phyloP scores from a whole-genome alignment of 2,888 invertebrate genomes.

The Helleia helle region DNA sequence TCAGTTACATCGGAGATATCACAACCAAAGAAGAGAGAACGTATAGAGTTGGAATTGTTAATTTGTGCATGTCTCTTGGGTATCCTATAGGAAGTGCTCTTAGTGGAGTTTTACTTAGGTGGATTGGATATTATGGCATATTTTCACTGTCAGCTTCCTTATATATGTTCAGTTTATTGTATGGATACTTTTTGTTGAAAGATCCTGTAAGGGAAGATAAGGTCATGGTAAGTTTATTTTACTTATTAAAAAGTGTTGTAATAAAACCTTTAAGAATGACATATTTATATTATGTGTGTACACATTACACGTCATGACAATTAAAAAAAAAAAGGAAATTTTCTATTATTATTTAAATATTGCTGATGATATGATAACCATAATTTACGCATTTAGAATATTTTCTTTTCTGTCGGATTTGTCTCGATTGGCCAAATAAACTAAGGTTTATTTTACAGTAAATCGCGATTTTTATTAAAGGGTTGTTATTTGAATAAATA shows the following conservation, averaged over 20 bases:
- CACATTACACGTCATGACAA: too few relatives aligned
- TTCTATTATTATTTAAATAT: background rate
- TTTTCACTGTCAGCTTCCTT: conserved; percentile 82
- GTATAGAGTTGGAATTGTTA: conserved; percentile 87
- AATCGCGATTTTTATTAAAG: too few relatives aligned
- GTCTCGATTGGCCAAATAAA: too few relatives aligned
- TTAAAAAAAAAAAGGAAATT: too few relatives aligned
- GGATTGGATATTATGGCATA: conserved; percentile 87
- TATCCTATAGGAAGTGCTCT: conserved; percentile 90
- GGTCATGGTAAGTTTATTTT: conserved; percentile 31
- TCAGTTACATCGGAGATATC: conserved; percentile 91
- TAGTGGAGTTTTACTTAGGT: conserved; percentile 81
- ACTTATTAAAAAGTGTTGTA: too few relatives aligned
- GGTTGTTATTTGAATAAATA: too few relatives aligned
- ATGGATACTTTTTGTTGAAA: conserved; percentile 80
- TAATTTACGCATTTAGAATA: too few relatives aligned
- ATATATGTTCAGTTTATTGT: conserved; percentile 81
- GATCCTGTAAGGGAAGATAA: conserved; percentile 66
- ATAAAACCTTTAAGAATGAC: too few relatives aligned
- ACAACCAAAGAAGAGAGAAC: conserved; percentile 87
- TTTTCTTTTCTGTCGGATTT: too few relatives aligned
- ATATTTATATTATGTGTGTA: too few relatives aligned
- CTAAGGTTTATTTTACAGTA: too few relatives aligned
- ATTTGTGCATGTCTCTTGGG: conserved; percentile 89
- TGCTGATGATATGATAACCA: too few relatives aligned